Base-by-base conservation (phyloP, 2,888 invertebrate species). In the Parnassius orleans region DNA sequence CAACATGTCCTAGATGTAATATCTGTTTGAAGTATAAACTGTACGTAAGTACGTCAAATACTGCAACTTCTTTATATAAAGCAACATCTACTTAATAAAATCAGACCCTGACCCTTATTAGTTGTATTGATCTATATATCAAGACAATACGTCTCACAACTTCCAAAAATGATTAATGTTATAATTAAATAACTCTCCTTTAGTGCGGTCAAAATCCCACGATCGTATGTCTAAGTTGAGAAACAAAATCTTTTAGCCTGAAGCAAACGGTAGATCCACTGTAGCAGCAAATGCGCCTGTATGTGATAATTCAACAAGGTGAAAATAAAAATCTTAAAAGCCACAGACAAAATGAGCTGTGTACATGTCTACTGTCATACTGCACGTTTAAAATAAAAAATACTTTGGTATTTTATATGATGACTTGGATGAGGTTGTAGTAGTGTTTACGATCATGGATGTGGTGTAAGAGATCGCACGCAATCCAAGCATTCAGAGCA, bases 401-500 rank as follows among this genome's bases (percentile, higher is more conserved):
- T 55, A 48, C 44, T 55, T 51, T 54, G 58, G 52, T 51, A 42
- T 63, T 60, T 64, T 68, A 62, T 67, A 66, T 64, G 63, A 42
- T 15, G 9, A 15, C 11, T 71, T 72, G 75, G 78, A 78, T 77
- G 75, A 76, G 72, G 79, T 75, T 66, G 68, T 70, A 70, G 75
- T 77, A 73, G 74, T 84, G 69, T 83, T 81, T 80, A 81, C 80
- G 69, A 62, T 74, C 74, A 77, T 74, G 75, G 77, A 53, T 42
- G 79, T 81, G 77, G 81, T 81, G 74, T 78, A 80, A 78, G 81
- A 84, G 87, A 87, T 87, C 86, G 81, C 91, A 91, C 90, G 91
- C 90, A 87, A 91, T 89, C 83, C 82, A 79, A 87, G 86, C 90
- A 90, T 90, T 91, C 86, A 74, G 85, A 78, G 83, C 91, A 91